Evolutionary conservation across 2,888 invertebrate genomes (phyloP).

Genomic region (Graphium colonna): DNA sequence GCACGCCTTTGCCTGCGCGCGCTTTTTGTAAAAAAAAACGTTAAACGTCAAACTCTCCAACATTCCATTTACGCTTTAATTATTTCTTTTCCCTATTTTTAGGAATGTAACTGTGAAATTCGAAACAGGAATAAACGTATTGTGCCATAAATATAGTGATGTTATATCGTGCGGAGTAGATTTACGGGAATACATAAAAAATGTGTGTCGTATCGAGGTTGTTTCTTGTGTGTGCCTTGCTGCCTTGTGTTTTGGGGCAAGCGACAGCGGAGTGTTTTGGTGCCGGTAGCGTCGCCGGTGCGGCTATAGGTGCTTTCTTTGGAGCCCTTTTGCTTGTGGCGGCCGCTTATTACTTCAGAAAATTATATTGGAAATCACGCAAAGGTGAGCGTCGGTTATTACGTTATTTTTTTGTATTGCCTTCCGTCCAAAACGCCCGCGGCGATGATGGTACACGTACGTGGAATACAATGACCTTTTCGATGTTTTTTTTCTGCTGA

Average conservation of each 20-base stretch:
- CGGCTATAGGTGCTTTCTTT: slow-evolving; percentile 85
- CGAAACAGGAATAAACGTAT: slow-evolving; percentile 39
- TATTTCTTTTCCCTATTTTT: slow-evolving; percentile 39
- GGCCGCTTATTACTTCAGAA: slow-evolving; percentile 79
- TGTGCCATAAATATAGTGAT: slow-evolving; percentile 73
- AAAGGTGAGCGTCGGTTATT: slow-evolving; percentile 62
- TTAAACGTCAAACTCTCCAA: slow-evolving; percentile 41
- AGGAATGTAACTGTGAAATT: slow-evolving; percentile 61
- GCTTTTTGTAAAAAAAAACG: slow-evolving; percentile 35
- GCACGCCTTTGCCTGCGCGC: slow-evolving; percentile 46
- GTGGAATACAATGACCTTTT: slow-evolving; percentile 6
- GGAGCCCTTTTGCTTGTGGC: slow-evolving; percentile 81
- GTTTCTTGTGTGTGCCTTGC: slow-evolving; percentile 65
- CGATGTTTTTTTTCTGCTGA: background rate
- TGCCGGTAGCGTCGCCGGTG: slow-evolving; percentile 85
- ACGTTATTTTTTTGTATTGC: slow-evolving; percentile 13
- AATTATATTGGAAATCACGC: slow-evolving; percentile 81
- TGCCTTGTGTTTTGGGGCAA: slow-evolving; percentile 70
- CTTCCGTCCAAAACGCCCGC: slow-evolving; percentile 8
- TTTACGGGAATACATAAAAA: slow-evolving; percentile 40
- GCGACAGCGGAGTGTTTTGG: slow-evolving; percentile 80
- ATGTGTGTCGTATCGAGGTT: slow-evolving; percentile 68
- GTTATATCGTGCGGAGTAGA: slow-evolving; percentile 38
- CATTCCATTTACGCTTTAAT: slow-evolving; percentile 48
- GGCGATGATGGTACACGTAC: slow-evolving; percentile 3